Base-by-base conservation (phyloP, 2,888 invertebrate genomes). In the Tinea semifulvella region DNA sequence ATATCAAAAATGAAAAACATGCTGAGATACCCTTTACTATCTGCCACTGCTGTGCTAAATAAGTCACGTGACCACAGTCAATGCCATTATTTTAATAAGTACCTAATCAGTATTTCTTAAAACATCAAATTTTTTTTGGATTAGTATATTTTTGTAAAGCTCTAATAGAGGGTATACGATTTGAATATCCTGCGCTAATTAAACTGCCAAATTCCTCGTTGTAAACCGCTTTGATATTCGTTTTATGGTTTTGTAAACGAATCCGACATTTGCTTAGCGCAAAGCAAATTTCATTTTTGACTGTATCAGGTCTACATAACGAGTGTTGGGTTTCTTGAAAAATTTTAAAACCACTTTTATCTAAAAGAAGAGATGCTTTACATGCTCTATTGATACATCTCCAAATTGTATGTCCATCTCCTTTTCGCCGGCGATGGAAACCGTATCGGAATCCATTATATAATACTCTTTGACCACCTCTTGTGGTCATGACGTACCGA, bases 311-410 rank as follows among this genome's bases (percentile, higher is more conserved):
- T 18, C 5, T 16, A 36, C 36, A 36, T 11, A 18, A 4, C 6
- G 36, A 18, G 18, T 36, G 36, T 7, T 18, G 14, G 10, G 10
- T 18, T 2, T n/a, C 18, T 18, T 36, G 17, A 2, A 36, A 18
- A 14, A 18, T n/a, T 36, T 7, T 36, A 10, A 36, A 36, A 18
- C 36, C 36, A 36, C 17, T 36, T 8, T 18, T 18, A 10, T 36
- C 36, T 4, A 36, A n/a, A 2, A 18, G n/a, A 16, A 36, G 16
- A 3, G 36, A 10, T 7, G 17, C 36, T 18, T 16, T 16, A 14
- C 36, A 36, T 36, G n/a, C 18, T 36, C 36, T 17, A 10, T 36
- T 18, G 2, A 16, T 18, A n/a, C 36, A 36, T 10, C 36, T 36
- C 36, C 36, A 36, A 18, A 16, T 36, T 40, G 40, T 40, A 1